A percentile compares a stretch with the other conserved stretches of the same genome.
Evolutionary conservation across 1,140 invertebrate species (phyloP).

Genomic region (Colletes latitarsis): DNA sequence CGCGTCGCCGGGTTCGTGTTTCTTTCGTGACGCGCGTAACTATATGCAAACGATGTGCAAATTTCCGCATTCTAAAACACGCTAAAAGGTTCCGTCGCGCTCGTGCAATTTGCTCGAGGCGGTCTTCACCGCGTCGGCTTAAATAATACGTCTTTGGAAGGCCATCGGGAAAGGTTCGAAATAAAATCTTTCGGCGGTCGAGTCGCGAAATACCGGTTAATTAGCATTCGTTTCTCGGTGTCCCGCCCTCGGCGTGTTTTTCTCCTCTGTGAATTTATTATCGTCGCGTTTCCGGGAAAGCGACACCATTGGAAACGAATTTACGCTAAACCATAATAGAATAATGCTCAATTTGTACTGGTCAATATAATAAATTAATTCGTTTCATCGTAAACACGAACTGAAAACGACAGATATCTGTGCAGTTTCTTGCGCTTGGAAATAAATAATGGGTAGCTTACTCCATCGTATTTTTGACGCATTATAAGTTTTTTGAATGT

Average conservation of each 20-base stretch:
- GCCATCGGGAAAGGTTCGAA: background rate
- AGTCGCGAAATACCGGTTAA: background rate
- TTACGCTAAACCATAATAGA: no score
- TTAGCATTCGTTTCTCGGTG: background rate
- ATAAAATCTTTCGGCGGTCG: slow-evolving; percentile 2
- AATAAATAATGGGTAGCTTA: no score
- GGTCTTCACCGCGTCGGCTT: background rate
- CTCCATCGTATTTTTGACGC: no score
- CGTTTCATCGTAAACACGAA: no score
- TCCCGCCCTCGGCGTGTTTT: background rate
- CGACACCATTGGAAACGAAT: background rate
- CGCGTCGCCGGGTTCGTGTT: background rate
- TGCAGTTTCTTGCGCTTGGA: no score
- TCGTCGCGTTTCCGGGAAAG: background rate
- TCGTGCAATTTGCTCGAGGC: slow-evolving; percentile 21
- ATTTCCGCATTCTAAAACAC: slow-evolving; percentile 31
- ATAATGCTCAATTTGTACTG: no score
- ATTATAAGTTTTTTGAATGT: no score
- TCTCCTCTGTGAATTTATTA: background rate
- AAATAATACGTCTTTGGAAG: background rate
- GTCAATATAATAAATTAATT: no score
- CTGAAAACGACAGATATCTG: no score
- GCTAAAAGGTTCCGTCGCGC: slow-evolving; percentile 19
- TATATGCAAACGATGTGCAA: slow-evolving; percentile 43
- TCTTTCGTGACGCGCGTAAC: background rate